These are phyloP conservation scores for Notarius quadriscutis DNA, from an alignment of 2,113 vertebrate species.

Conservation along the genomic window DNA sequence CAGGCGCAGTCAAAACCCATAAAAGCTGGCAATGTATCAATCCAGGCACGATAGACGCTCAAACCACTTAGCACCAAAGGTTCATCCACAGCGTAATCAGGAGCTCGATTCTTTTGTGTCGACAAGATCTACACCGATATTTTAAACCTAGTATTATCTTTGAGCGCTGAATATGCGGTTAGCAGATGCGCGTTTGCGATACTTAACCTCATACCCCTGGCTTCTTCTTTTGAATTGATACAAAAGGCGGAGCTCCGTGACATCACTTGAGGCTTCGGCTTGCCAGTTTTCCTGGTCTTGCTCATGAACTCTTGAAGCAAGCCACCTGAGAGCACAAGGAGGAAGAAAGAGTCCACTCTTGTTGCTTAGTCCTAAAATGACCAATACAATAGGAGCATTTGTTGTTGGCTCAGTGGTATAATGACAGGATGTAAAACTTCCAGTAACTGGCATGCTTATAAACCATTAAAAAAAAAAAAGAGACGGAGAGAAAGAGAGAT, in stretches of 20 bases:
- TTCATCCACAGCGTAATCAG: constrained; percentile 25
- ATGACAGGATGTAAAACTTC: background rate
- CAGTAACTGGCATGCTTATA: background rate
- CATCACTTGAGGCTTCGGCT: constrained; percentile 50
- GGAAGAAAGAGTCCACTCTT: background rate
- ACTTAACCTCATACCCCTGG: constrained; percentile 36
- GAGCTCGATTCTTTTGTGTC: constrained; percentile 25
- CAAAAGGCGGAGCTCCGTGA: constrained; percentile 56
- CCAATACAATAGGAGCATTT: constrained; percentile 45
- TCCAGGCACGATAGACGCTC: constrained; percentile 22
- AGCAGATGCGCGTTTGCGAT: constrained; percentile 12
- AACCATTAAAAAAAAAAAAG: background rate
- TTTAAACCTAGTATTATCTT: constrained; percentile 8
- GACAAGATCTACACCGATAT: background rate
- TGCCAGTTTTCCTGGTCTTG: constrained; percentile 33
- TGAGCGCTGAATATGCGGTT: background rate
- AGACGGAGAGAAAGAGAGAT: too few species aligned
- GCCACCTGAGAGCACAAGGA: background rate
- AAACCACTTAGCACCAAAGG: constrained; percentile 22
- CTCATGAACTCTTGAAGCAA: background rate
- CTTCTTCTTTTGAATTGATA: constrained; percentile 50
- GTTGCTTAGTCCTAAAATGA: background rate
- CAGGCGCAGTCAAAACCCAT: constrained; percentile 50
- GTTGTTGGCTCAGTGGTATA: constrained; percentile 49
- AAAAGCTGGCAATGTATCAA: constrained; percentile 42